phyloP scores from a whole-genome alignment of 2,888 invertebrate species.

The Neoaliturus tenellus region DNA sequence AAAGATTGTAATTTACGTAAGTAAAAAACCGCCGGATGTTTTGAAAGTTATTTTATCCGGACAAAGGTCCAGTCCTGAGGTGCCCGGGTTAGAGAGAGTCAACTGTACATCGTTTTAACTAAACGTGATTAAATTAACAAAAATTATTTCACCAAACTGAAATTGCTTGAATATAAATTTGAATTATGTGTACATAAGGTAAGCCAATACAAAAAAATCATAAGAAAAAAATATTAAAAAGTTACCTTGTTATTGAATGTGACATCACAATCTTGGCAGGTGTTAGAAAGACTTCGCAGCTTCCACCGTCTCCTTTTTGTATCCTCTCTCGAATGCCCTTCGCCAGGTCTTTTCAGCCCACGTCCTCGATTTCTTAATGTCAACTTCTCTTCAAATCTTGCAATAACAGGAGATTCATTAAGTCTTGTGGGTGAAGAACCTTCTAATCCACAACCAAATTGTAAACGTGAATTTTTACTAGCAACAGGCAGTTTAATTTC shows the following conservation, averaged over 20 bases:
- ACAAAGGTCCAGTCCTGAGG: no score
- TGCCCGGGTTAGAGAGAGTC: no score
- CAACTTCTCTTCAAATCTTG: conserved; percentile 34
- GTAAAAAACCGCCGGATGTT: no score
- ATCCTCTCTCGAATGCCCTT: conserved; percentile 49
- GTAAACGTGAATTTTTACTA: conserved; percentile 29
- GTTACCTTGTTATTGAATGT: conserved; percentile 26
- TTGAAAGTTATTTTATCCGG: no score
- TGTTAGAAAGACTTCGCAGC: background rate
- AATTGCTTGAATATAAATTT: no score
- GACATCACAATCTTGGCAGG: conserved; percentile 14
- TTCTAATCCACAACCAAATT: background rate
- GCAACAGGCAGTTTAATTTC: background rate
- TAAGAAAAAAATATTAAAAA: no score
- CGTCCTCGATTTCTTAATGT: conserved; percentile 30
- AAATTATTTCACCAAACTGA: no score
- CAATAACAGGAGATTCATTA: background rate
- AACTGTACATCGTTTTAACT: no score
- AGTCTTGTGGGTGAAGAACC: background rate
- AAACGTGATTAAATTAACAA: no score
- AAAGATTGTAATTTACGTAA: no score
- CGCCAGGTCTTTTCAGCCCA: conserved; percentile 46
- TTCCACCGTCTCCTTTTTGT: conserved; percentile 43
- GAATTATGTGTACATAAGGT: no score
- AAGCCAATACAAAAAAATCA: no score